Conservation (phyloP, 1,140 invertebrate genomes). For the Euwallacea fornicatus region DNA sequence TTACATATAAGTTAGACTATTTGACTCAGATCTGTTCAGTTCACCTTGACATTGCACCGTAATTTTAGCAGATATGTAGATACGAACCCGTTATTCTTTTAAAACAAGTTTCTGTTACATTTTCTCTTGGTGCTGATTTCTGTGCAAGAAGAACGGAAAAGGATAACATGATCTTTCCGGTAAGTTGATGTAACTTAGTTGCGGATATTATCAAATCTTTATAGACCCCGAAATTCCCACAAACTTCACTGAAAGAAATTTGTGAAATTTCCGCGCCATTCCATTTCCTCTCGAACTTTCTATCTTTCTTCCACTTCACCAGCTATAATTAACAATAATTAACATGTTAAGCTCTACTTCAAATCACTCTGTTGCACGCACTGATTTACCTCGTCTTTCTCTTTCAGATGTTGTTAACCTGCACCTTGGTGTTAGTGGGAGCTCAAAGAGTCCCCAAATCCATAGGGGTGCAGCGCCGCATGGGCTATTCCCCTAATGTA, state of each 20-base stretch:
- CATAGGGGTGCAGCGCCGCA: conserved; percentile 7
- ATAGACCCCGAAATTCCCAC: background rate
- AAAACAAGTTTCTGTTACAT: background rate
- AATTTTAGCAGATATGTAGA: conserved; percentile 22
- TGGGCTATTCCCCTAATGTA: conserved; percentile 14
- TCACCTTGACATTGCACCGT: conserved; percentile 20
- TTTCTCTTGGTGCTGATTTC: background rate
- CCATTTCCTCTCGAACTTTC: background rate
- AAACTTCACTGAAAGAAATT: background rate
- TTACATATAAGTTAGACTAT: conserved; percentile 17
- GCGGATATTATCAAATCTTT: background rate
- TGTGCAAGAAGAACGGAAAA: background rate
- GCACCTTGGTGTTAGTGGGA: background rate
- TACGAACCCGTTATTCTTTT: background rate
- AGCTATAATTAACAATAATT: conserved; percentile 3
- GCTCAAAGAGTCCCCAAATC: conserved; percentile 21
- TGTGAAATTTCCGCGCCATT: background rate
- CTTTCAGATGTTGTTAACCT: conserved; percentile 24
- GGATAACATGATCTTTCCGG: background rate
- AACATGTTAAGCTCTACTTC: conserved; percentile 15
- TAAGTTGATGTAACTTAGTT: background rate
- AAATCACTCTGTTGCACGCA: background rate
- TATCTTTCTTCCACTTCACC: conserved; percentile 9
- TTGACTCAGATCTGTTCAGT: conserved; percentile 10
- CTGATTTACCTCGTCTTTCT: conserved; percentile 13